Evolutionary conservation across 1,140 invertebrate genomes (phyloP), one percentile per base, ranked within the genome.

Genomic region (Trissolcus basalis): DNA sequence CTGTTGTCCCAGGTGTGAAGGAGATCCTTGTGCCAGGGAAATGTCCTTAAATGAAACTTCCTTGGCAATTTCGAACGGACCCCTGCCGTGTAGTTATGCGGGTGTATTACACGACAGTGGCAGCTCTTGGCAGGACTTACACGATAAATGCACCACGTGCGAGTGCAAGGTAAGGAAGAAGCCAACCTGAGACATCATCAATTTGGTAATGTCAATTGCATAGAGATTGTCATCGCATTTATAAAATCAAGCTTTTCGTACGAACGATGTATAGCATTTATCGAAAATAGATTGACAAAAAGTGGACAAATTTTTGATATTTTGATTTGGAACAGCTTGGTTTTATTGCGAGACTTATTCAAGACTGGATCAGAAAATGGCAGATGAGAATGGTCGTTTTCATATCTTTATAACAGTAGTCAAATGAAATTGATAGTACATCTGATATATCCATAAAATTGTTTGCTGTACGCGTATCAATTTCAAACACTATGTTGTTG

Each of bases 61-160:
- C 6, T 59, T 83, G 32, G 61, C 77, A 14, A 70, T 82, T 49
- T 41, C 80, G 9, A 82, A 65, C 53, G 73, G 72, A 61, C 83
- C 86, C 14, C 86, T 87, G 78, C 91, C 88, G 36, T 93, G 91
- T 84, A 91, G 89, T 61, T 92, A 91, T 78, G 88, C 88, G 13
- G 91, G 90, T 71, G 86, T 89, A 67, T 80, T 90, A 71, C 92
- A 93, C 81, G 90, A 90, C 81, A 91, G 90, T 77, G 92, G 90
- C 76, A 90, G 86, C 72, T 89, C 89, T 64, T 92, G 91, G 90
- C 85, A 89, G 73, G 90, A 91, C 61, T 87, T 90, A 48, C 86
- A 91, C 79, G 92, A 94, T 85, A 91, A 91, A 51, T 94, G 93
- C 89, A 91, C 92, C 77, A 90, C 91, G 61, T 94, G 93, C 90